Evolutionary conservation across 2,113 vertebrate genomes (phyloP).

Genomic region (Corythoichthys haematopterus): DNA sequence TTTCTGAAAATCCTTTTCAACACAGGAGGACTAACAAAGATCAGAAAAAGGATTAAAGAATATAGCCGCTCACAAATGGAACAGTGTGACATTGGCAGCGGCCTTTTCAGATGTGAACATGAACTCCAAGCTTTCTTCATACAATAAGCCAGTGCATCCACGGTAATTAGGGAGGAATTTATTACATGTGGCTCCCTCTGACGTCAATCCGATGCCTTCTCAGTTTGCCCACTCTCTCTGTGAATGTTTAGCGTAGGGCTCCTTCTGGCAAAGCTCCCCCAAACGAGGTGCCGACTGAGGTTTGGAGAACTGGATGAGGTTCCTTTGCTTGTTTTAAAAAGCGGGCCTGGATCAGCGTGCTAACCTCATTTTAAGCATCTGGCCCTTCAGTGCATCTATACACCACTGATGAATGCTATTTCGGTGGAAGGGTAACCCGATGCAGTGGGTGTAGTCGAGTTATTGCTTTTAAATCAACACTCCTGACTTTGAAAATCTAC

Average conservation of each 20-base stretch:
- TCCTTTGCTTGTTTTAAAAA: conserved; percentile 54
- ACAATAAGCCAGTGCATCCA: conserved; percentile 70
- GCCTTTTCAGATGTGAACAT: conserved; percentile 35
- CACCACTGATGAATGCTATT: not conserved
- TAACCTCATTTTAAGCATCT: conserved; percentile 46
- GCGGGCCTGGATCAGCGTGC: conserved; percentile 38
- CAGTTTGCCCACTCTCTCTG: conserved; percentile 60
- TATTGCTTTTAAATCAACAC: not conserved
- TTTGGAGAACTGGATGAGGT: conserved; percentile 47
- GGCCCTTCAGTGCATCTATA: conserved; percentile 21
- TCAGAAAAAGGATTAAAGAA: not conserved
- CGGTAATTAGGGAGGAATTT: conserved; percentile 71
- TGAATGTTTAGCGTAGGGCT: conserved; percentile 62
- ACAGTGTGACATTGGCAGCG: conserved; percentile 27
- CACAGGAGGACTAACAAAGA: not conserved
- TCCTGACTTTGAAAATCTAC: not conserved
- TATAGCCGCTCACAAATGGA: not conserved
- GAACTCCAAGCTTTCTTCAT: conserved; percentile 41
- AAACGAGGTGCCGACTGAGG: conserved; percentile 51
- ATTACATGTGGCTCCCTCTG: conserved; percentile 76
- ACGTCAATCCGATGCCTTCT: conserved; percentile 76
- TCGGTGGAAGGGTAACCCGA: not conserved
- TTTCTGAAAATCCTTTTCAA: not conserved
- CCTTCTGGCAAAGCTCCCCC: conserved; percentile 61
- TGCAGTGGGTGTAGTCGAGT: not conserved